Evolutionary conservation across 2,113 vertebrate genomes (phyloP), one percentile per base, ranked within the genome.

Genomic region (Corynorhinus townsendii): DNA sequence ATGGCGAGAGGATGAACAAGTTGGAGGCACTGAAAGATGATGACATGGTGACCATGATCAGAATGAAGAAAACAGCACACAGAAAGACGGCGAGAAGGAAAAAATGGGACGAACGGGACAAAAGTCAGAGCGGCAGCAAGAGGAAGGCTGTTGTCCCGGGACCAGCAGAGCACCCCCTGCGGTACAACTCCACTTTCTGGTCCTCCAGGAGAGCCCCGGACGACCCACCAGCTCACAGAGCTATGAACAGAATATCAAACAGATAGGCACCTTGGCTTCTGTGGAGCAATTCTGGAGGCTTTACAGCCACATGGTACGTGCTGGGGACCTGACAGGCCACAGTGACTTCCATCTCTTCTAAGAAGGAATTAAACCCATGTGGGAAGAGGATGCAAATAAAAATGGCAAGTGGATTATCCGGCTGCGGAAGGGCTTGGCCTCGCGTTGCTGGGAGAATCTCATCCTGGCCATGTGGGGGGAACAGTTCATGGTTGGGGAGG

Each of bases 51-150:
- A 99, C 96, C 99, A 99, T 94, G 98, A 99, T 96, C 98, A 99
- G 97, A 99, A 98, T 28, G 99, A 99, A 97, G 98, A 99, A 96
- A 99, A 98, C 97, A 98, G 98, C 98, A 98, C 99, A 99, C 98
- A 99, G 99, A 99, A 99, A 99, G 98, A 99, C 97, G 96, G 98
- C 98, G 99, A 99, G 98, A 99, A 99, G 98, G 99, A 99, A 98
- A 99, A 99, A 97, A 98, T 86, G 0, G 98, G 99, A 45, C 98
- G 98, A 99, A 45, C 98, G 98, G 43, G 99, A 99, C 95, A 98
- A 98, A 75, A 96, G 96, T 79, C 98, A 98, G 97, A 98, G 94
- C 86, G 97, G 97, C 72, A 97, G 96, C 93, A 99, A 98, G 94
- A 98, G 98, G 93, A 99, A 99, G 98, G 98, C 98, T 91, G 98